Conservation (phyloP, 2,888 invertebrate species). For the Strigamia crassipes region DNA sequence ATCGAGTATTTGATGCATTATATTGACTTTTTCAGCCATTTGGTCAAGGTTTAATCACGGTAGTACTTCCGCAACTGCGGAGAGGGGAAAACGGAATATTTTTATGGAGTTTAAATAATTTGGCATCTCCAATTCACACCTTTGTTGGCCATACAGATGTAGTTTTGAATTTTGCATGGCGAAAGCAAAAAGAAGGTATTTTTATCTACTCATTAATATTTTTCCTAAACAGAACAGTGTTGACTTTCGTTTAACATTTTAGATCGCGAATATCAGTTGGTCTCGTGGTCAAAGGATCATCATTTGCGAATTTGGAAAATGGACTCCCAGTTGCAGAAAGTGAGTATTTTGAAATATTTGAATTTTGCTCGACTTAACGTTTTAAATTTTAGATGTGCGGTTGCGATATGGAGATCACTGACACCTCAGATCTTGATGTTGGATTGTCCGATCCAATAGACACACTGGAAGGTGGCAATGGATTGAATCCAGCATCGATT, state of each 20-base stretch:
- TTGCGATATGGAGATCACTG: constrained; percentile 68
- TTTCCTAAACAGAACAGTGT: not conserved
- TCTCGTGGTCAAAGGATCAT: constrained; percentile 95
- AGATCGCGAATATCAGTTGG: constrained; percentile 73
- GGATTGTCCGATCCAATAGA: not conserved
- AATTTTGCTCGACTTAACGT: not conserved
- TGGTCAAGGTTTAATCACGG: constrained; percentile 87
- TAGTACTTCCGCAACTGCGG: constrained; percentile 87
- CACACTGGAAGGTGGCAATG: not conserved
- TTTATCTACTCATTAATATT: too few species aligned
- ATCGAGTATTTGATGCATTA: not conserved
- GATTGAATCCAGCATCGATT: not conserved
- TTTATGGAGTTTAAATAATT: constrained; percentile 70
- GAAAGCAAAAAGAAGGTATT: constrained; percentile 64
- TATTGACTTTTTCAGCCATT: constrained; percentile 69
- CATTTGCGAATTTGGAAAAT: constrained; percentile 88
- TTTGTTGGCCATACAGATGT: constrained; percentile 94
- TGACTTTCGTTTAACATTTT: not conserved
- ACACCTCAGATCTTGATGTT: constrained; percentile 43
- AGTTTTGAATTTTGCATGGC: constrained; percentile 93
- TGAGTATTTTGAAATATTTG: constrained; percentile 52
- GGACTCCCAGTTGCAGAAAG: constrained; percentile 79
- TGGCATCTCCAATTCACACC: constrained; percentile 75
- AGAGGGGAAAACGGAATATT: constrained; percentile 83
- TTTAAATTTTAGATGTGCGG: constrained; percentile 66